phyloP scores from a whole-genome alignment of 2,113 vertebrate genomes.

The Pachycephala philippinensis region DNA sequence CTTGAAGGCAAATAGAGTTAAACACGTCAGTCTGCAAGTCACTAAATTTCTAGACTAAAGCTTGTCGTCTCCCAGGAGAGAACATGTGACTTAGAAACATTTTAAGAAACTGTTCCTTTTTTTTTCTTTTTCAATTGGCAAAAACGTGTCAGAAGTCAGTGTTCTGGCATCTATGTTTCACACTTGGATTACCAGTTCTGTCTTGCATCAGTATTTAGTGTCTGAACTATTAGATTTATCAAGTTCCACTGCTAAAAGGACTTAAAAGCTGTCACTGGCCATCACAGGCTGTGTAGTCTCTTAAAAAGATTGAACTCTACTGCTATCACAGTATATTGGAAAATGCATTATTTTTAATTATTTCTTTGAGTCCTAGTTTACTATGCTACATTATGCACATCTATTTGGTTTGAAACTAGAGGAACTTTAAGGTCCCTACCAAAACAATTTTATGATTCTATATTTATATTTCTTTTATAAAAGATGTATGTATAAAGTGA shows the following conservation, averaged over 20 bases:
- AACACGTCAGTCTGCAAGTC: background rate
- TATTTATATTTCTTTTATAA: background rate
- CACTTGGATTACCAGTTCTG: background rate
- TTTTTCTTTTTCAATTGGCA: background rate
- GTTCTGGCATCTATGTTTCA: background rate
- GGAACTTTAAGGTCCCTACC: background rate
- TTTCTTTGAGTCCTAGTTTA: background rate
- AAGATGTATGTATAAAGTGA: background rate
- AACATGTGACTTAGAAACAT: background rate
- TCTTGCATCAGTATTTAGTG: background rate
- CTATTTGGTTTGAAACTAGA: background rate
- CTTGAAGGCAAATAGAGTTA: background rate
- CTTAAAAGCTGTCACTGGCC: background rate
- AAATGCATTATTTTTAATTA: background rate
- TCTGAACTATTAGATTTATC: background rate
- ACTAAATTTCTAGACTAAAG: background rate
- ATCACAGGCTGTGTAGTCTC: background rate
- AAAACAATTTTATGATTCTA: background rate
- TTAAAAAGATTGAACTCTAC: background rate
- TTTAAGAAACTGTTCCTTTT: background rate
- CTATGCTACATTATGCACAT: background rate
- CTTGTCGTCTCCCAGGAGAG: background rate
- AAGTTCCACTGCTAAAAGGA: background rate
- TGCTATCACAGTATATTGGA: background rate
- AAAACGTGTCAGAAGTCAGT: background rate